Evolutionary conservation across 2,888 invertebrate species (phyloP), one percentile per base, ranked within the genome.

Genomic region (Myathropa florea): DNA sequence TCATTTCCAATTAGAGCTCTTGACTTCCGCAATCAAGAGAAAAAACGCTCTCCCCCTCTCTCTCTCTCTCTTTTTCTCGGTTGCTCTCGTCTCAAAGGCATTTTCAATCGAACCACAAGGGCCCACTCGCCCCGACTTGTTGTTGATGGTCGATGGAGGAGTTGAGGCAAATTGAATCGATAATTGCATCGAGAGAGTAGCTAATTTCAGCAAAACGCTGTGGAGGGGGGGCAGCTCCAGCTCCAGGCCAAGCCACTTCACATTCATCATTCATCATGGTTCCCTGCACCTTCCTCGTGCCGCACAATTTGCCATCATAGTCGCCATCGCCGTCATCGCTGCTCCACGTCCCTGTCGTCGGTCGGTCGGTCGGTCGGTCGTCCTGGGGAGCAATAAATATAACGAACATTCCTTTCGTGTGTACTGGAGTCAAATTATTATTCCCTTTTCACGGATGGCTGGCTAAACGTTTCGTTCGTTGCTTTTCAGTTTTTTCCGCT

Each of bases 241-340:
- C 71, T 68, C 63, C 24, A 24, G 24, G 24, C 71, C 46, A 57
- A 60, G 71, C 80, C 55, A 76, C 84, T 84, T 84, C 80, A 76
- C 71, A 80, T 84, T 84, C 76, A 84, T 72, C 82, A 82, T 82
- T 77, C 71, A 83, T 75, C 80, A 80, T 67, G 70, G 65, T 60
- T 84, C 67, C 18, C 46, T 46, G 46, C 46, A 46, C 18, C 46
- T 67, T 12, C 24, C 24, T 57, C 57, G 14, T 26, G 23, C 24
- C 57, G 24, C 63, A 65, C 71, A 80, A 80, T 71, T 80, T 61
- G 71, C 71, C 76, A 60, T 65, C 18, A 28, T 65, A 18, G 46
- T 53, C 39, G 33, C 70, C 71, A 61, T 79, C 39, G 57, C 30
- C 24, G 14, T 55, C 60, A 12, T 3, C 57, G 12, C 46, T n/a